Base-by-base conservation (phyloP, 2,797 vertebrate genomes). In the Octomys mimax region DNA sequence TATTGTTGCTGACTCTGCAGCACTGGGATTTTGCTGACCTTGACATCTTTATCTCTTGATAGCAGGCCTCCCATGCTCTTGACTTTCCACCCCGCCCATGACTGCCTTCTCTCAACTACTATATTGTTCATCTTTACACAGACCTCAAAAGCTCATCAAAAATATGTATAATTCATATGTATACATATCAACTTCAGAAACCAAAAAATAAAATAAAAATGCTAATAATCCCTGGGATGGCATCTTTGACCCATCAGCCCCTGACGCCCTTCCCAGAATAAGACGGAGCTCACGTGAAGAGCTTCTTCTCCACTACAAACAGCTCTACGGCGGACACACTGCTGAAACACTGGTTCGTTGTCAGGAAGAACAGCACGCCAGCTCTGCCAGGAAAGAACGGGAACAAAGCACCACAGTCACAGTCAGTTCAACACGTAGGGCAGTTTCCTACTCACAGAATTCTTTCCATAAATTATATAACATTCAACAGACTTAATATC, bases 331-430 rank as follows among this genome's bases (percentile, higher is more conserved):
- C 98, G 2, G 99, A 99, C 77, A 99, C 84, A 0, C 99, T 99
- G 98, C 97, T 99, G 98, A 99, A 99, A 97, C 99, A 99, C 98
- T 99, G 99, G 96, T 99, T 99, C 83, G 98, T 99, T 0, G 99
- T 99, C 97, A 99, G 98, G 98, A 99, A 99, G 98, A 99, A 99
- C 97, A 99, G 98, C 7, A 99, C 99, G 0, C 99, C 99, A 68
- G 99, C 98, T 98, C 99, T 99, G 97, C 0, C 93, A 91, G 49
- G 52, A 95, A 28, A 75, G 61, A 80, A 24, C 0, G 2, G 59
- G 4, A 79, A 81, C 42, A 73, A 11, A 94, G 66, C 46, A 81
- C 22, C 36, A 3, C 16, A 21, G 46, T 78, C n/a, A 54, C 16
- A 21, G 46, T 78, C n/a, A 54, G n/a, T 1, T 14, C 36, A 49